These are phyloP conservation scores for Macrochelys suwanniensis DNA, from an alignment of 2,797 vertebrate species.

Conservation along the genomic window DNA sequence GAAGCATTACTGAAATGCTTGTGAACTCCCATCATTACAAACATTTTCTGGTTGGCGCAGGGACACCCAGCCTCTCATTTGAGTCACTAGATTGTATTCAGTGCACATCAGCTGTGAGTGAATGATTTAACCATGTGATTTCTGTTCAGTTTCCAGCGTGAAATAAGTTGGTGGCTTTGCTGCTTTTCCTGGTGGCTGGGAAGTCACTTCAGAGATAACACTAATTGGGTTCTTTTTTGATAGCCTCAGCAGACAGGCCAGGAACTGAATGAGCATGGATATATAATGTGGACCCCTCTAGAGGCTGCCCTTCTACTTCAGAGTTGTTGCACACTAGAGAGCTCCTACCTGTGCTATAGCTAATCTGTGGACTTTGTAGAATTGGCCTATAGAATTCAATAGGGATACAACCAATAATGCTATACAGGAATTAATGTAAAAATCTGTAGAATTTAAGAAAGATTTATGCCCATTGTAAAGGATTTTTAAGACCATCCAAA, in stretches of 20 bases:
- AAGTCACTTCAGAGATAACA: not conserved
- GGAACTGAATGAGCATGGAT: not conserved
- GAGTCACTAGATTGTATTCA: not conserved
- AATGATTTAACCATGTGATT: not conserved
- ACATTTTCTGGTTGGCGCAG: not conserved
- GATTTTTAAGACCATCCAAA: constrained; percentile 45
- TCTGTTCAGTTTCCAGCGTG: rapidly evolving
- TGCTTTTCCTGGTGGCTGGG: rapidly evolving
- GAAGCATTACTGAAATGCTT: not conserved
- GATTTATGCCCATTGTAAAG: constrained; percentile 44
- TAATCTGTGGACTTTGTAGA: not conserved
- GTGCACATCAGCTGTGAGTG: rapidly evolving
- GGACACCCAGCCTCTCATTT: rapidly evolving
- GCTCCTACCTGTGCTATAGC: not conserved
- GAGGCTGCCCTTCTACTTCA: not conserved
- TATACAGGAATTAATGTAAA: constrained; percentile 41
- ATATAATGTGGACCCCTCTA: not conserved
- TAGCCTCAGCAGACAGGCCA: not conserved
- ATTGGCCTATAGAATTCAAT: not conserved
- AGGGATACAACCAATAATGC: constrained; percentile 4
- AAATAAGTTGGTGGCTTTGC: not conserved
- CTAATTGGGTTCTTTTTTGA: rapidly evolving
- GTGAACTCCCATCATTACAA: not conserved
- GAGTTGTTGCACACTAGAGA: not conserved
- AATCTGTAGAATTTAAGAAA: constrained; percentile 53